These are phyloP conservation scores for Manis javanica DNA, from an alignment of 2,797 vertebrate species.

Conservation along the genomic window DNA sequence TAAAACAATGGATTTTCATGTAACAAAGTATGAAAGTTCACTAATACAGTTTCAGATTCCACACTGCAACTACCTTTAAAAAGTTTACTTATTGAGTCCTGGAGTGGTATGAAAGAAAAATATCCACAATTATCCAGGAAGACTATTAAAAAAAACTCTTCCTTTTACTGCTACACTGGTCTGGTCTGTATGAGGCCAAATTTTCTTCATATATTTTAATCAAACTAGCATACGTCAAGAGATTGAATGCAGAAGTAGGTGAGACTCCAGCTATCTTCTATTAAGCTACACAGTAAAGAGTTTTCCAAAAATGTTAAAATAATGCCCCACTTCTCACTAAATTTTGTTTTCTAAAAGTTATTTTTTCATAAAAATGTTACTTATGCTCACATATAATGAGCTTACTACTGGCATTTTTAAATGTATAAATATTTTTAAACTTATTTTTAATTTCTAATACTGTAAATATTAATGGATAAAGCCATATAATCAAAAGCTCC, in stretches of 20 bases:
- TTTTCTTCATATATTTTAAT: constrained; percentile 10
- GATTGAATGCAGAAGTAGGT: background rate
- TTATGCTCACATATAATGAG: background rate
- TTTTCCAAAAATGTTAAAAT: background rate
- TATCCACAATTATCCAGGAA: background rate
- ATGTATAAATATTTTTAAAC: background rate
- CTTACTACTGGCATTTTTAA: constrained; percentile 41
- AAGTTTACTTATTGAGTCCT: background rate
- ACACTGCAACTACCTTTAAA: background rate
- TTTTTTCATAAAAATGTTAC: constrained; percentile 23
- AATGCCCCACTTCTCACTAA: background rate
- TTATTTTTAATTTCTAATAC: constrained; percentile 10
- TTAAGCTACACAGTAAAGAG: background rate
- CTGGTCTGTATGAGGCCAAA: background rate
- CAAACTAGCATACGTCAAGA: background rate
- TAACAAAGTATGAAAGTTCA: background rate
- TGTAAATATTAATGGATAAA: background rate
- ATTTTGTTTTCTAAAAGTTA: background rate
- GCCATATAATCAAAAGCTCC: background rate
- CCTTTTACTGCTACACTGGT: background rate
- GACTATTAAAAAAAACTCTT: background rate
- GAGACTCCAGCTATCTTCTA: background rate
- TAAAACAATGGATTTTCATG: background rate
- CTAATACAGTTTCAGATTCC: background rate
- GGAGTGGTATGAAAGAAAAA: background rate